A percentile compares a stretch with the other conserved stretches of the same genome.
Conservation (phyloP, 2,113 vertebrate genomes). For the Murina feae region DNA sequence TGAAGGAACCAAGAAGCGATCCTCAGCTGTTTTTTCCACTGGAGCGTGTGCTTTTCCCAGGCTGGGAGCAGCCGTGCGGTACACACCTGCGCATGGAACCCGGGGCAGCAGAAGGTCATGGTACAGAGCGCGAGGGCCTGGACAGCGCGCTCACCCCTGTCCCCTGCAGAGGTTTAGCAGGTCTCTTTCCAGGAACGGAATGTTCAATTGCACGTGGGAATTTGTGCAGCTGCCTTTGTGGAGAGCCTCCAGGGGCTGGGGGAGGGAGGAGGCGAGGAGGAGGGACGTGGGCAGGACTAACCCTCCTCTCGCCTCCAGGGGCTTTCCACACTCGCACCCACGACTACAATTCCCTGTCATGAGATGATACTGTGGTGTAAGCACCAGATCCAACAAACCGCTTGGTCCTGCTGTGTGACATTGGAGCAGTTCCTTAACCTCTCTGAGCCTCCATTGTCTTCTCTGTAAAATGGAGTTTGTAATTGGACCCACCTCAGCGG, state of each 20-base stretch:
- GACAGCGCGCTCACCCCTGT: background rate
- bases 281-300: background rate
- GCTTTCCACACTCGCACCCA: background rate
- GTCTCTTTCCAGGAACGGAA: background rate
- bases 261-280: rapidly evolving
- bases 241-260: background rate
- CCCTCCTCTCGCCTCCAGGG: background rate
- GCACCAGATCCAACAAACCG: background rate
- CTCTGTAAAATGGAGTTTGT: background rate
- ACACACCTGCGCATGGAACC: slow-evolving; percentile 23
- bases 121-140: background rate
- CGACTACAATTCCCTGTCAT: background rate
- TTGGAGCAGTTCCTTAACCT: background rate
- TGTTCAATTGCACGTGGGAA: background rate
- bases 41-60: slow-evolving; percentile 27
- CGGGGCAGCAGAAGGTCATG: background rate
- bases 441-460: background rate
- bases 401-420: background rate
- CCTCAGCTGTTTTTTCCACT: slow-evolving; percentile 48
- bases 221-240: background rate
- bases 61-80: background rate
- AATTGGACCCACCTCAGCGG: background rate
- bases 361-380: background rate
- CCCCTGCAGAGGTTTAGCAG: background rate
- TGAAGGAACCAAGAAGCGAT: slow-evolving; percentile 39